phyloP scores from a whole-genome alignment of 2,113 vertebrate species.

The Piprites chloris region DNA sequence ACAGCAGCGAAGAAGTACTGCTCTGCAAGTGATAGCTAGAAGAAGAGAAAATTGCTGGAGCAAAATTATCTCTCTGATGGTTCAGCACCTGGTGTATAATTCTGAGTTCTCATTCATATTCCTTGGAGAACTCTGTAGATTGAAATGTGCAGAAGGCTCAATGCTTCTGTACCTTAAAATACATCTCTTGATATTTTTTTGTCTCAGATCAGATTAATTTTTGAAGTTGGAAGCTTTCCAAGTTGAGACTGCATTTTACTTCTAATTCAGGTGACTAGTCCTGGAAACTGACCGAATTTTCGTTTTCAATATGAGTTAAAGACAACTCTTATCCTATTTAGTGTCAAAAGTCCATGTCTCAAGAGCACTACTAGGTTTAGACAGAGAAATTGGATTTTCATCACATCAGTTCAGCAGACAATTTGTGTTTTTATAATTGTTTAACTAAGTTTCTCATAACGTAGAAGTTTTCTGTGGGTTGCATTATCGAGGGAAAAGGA shows the following conservation, averaged over 20 bases:
- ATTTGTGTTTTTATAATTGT: background rate
- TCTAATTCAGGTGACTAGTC: background rate
- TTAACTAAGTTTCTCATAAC: background rate
- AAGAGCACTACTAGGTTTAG: background rate
- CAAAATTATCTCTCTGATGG: background rate
- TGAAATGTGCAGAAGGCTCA: background rate
- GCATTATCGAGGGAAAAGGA: background rate
- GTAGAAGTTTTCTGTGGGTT: background rate
- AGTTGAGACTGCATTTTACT: background rate
- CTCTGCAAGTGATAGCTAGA: background rate
- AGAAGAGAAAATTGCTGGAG: background rate
- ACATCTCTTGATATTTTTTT: background rate
- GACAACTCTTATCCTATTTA: background rate
- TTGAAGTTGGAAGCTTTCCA: background rate
- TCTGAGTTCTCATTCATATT: background rate
- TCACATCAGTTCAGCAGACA: background rate
- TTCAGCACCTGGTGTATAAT: background rate
- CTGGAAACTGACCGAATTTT: background rate
- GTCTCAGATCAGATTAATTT: slow-evolving; percentile 9
- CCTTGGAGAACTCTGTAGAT: background rate
- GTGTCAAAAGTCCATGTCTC: background rate
- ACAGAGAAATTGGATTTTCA: background rate
- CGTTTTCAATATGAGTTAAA: background rate
- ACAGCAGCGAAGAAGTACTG: background rate
- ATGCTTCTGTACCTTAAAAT: background rate